Evolutionary conservation across 2,888 invertebrate genomes (phyloP), one percentile per base, ranked within the genome.

Genomic region (Cetonia aurata): DNA sequence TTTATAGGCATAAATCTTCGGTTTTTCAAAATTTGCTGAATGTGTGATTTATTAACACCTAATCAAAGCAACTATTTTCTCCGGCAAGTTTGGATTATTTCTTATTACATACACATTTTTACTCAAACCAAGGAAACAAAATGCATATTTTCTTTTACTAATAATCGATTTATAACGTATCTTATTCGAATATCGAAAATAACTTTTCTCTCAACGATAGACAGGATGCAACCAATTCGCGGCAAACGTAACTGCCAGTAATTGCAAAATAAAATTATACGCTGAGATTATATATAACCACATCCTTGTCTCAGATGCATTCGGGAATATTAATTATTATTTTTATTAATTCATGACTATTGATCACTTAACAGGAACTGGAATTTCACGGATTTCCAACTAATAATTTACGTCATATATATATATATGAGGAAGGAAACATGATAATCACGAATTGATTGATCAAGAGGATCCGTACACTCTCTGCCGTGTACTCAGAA

Each of bases 271-370:
- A 17, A 19, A 17, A 52, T 8, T 25, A 25, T 41, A 41, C 37
- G 37, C 62, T 25, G 10, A 62, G 48, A 13, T 62, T n/a, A 19
- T 25, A 1, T 25, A 25, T 48, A 60, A 69, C 69, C 69, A 52
- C 69, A 69, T 69, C 69, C 69, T 60, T 60, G 15, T 55, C 15
- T 42, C 31, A 25, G 42, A 60, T 37, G 69, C 53, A 59, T 41
- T 41, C 37, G 25, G 25, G 69, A 50, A 69, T 69, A 69, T 60
- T 60, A 69, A 69, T 69, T 41, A 69, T 69, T 52, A 31, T 41
- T 50, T 69, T 69, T 60, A 69, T 69, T 50, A 69, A 60, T 60
- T 50, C 69, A 52, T 69, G 50, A 60, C 31, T 62, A 62, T 62
- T 62, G 48, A 48, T 62, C 62, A 62, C 12, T 62, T 62, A 31